These are phyloP conservation scores for Cryptomyrus ogoouensis DNA, from an alignment of 2,113 vertebrate species.

Conservation along the genomic window DNA sequence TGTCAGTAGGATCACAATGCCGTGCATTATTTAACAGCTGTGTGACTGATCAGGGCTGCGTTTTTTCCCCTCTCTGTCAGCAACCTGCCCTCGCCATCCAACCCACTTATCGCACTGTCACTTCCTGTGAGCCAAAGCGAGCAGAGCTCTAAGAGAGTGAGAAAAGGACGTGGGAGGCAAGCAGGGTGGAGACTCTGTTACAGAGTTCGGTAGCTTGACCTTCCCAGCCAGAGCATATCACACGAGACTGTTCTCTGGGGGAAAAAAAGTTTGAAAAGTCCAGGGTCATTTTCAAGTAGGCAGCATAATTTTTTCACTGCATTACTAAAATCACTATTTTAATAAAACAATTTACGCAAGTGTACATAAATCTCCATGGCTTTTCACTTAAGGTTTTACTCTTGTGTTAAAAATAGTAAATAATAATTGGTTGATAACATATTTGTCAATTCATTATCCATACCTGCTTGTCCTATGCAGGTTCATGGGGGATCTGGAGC, in stretches of 20 bases:
- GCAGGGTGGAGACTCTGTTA: background rate
- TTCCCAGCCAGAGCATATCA: background rate
- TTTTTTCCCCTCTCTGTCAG: slow-evolving; percentile 60
- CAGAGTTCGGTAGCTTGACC: background rate
- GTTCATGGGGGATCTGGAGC: background rate
- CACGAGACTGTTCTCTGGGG: background rate
- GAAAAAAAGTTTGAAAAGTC: background rate
- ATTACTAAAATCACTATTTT: background rate
- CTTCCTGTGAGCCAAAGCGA: slow-evolving; percentile 1
- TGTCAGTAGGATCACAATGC: slow-evolving; percentile 55
- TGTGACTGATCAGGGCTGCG: slow-evolving; percentile 54
- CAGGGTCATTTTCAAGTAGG: background rate
- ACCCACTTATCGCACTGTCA: slow-evolving; percentile 42
- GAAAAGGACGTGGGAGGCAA: background rate
- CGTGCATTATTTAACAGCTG: slow-evolving; percentile 56
- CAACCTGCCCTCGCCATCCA: slow-evolving; percentile 44
- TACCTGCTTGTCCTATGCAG: background rate
- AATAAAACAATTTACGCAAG: background rate
- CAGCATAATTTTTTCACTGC: background rate
- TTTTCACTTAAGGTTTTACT: background rate
- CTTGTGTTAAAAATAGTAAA: background rate
- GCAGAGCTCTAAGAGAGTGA: background rate
- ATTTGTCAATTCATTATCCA: background rate
- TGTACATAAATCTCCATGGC: background rate
- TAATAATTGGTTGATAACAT: background rate